These are phyloP conservation scores for Anguilla megastoma DNA, from an alignment of 2,797 vertebrate species.

Conservation along the genomic window DNA sequence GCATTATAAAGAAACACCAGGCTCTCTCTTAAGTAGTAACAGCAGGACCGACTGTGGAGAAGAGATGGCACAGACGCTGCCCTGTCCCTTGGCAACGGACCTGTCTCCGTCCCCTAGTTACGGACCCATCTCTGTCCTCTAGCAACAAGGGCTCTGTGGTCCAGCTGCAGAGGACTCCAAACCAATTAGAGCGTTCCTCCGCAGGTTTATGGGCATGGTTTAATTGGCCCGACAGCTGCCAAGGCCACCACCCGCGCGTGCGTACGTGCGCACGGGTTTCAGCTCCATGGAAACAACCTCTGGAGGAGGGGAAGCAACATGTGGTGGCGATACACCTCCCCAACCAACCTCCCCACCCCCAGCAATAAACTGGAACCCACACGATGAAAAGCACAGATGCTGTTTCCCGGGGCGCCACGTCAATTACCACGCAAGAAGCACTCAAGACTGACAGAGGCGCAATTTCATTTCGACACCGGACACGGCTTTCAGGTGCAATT, in stretches of 20 bases:
- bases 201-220: neutral
- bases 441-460: neutral
- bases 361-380: neutral
- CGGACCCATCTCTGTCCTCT: neutral
- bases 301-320: neutral
- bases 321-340: neutral
- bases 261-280: neutral
- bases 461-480: neutral
- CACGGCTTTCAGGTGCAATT: constrained; percentile 6
- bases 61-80: neutral
- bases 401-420: neutral
- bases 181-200: constrained; percentile 27
- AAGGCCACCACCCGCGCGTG: neutral
- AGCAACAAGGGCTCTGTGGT: neutral
- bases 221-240: constrained; percentile 19
- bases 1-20: neutral
- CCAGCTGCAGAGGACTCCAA: constrained; percentile 1
- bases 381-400: neutral
- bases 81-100: neutral
- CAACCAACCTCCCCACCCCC: neutral
- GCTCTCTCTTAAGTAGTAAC: neutral
- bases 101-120: neutral
- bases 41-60: neutral
- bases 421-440: neutral
- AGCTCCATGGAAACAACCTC: constrained; percentile 4